Evolutionary conservation across 2,888 invertebrate species (phyloP).

Genomic region (Scaptomyza tumidula): DNA sequence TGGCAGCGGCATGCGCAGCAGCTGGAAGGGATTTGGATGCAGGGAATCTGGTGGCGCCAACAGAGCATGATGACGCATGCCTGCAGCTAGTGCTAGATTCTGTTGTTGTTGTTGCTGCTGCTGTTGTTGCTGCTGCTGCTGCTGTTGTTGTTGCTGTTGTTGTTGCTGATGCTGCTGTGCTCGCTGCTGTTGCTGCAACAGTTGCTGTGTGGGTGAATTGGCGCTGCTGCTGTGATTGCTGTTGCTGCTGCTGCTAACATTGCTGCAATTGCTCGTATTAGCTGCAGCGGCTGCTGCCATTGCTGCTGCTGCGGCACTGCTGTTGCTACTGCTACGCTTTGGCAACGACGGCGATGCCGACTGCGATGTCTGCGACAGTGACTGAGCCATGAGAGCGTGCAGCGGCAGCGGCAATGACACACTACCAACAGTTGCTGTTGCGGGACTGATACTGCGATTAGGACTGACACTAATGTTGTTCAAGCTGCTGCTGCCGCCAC

Average conservation of each 20-base stretch:
- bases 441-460: conserved; percentile 45
- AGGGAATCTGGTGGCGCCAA: conserved; percentile 89
- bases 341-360: conserved; percentile 15
- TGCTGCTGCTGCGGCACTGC: conserved; percentile 14
- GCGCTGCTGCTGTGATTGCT: conserved; percentile 49
- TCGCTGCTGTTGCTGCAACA: conserved; percentile 86
- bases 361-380: conserved; percentile 2
- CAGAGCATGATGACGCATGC: conserved; percentile 88
- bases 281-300: conserved; percentile 21
- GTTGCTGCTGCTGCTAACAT: conserved; percentile 29
- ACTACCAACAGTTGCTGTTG: conserved; percentile 53
- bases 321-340: conserved; percentile 50
- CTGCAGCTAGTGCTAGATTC: conserved; percentile 85
- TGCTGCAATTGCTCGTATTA: conserved; percentile 55
- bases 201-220: conserved; percentile 69
- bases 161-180: conserved; percentile 61
- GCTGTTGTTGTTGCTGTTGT: conserved; percentile 52
- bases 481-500: background rate
- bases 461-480: conserved; percentile 31
- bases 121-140: conserved; percentile 66
- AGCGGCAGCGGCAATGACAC: conserved; percentile 37
- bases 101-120: conserved; percentile 85
- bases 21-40: conserved; percentile 90
- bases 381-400: conserved; percentile 61
- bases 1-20: conserved; percentile 91